Conservation (phyloP, 2,888 invertebrate species). For the Archips xylosteana region DNA sequence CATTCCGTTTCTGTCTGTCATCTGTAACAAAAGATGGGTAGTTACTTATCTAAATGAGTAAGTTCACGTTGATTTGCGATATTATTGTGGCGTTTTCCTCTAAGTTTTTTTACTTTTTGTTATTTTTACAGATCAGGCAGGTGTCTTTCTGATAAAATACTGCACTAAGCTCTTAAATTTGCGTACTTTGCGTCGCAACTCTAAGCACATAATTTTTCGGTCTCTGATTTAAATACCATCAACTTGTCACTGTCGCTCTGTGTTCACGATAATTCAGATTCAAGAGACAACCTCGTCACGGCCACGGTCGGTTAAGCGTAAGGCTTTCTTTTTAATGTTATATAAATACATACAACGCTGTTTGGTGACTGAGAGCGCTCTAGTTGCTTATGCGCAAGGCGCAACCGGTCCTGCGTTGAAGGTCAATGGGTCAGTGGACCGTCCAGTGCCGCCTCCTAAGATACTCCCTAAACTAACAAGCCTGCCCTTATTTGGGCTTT, state of each 20-base stretch:
- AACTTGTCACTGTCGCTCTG: conserved; percentile 8
- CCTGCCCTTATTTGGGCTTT: not conserved
- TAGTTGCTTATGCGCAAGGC: conserved; percentile 59
- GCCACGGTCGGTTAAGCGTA: conserved; percentile 42
- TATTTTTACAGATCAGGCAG: no score
- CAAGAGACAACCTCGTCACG: conserved; percentile 40
- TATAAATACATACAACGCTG: conserved; percentile 49
- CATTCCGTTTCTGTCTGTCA: conserved; percentile 54
- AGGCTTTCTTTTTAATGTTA: conserved; percentile 63
- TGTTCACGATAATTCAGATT: conserved; percentile 14
- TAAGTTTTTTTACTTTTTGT: not conserved
- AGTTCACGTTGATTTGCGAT: not conserved
- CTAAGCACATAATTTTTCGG: not conserved
- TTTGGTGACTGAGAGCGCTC: conserved; percentile 52
- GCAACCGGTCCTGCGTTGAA: conserved; percentile 72
- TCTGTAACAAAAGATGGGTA: conserved; percentile 54
- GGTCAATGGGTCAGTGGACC: conserved; percentile 80
- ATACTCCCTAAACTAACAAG: conserved; percentile 20
- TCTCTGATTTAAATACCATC: not conserved
- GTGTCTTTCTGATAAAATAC: not conserved
- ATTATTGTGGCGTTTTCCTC: not conserved
- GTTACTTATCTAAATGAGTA: not conserved
- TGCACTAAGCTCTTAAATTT: not conserved
- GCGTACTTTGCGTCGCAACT: not conserved
- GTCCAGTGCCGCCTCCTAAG: conserved; percentile 40